Evolutionary conservation across 2,888 invertebrate genomes (phyloP).

Genomic region (Pimpla rufipes): DNA sequence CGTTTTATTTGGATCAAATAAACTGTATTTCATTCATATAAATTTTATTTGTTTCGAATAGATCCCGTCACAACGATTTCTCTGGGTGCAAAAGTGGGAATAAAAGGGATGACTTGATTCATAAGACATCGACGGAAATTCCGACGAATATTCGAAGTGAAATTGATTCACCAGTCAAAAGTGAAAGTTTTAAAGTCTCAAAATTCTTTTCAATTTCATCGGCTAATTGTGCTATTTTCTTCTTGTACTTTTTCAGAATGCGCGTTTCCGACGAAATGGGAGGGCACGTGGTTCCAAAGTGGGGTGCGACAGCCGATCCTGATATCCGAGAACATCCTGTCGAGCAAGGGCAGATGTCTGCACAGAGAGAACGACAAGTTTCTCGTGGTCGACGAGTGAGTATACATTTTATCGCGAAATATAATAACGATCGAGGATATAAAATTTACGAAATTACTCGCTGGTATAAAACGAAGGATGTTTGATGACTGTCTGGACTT

Average conservation of each 20-base stretch:
- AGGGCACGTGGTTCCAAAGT: constrained; percentile 96
- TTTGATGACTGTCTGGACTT: constrained; percentile 56
- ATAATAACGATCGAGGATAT: too few relatives aligned
- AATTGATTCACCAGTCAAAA: too few relatives aligned
- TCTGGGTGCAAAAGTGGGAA: too few relatives aligned
- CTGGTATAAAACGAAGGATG: constrained; percentile 26
- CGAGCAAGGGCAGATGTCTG: constrained; percentile 94
- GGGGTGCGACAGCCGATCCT: constrained; percentile 94
- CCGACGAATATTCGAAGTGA: too few relatives aligned
- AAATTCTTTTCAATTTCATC: not conserved
- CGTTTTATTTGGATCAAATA: too few relatives aligned
- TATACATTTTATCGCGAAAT: constrained; percentile 83
- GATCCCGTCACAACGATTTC: too few relatives aligned
- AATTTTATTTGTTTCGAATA: too few relatives aligned
- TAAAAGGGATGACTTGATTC: too few relatives aligned
- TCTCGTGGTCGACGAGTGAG: constrained; percentile 95
- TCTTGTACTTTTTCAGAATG: constrained; percentile 87
- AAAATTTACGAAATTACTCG: constrained; percentile 17
- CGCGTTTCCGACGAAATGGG: constrained; percentile 93
- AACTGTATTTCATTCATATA: too few relatives aligned
- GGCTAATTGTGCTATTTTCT: not conserved
- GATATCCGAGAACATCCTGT: constrained; percentile 93
- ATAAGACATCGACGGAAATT: too few relatives aligned
- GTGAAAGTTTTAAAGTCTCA: too few relatives aligned
- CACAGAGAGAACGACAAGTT: constrained; percentile 95